Conservation (phyloP, 53 echinoderm and acorn worm species). For the Luidia sarsii region DNA sequence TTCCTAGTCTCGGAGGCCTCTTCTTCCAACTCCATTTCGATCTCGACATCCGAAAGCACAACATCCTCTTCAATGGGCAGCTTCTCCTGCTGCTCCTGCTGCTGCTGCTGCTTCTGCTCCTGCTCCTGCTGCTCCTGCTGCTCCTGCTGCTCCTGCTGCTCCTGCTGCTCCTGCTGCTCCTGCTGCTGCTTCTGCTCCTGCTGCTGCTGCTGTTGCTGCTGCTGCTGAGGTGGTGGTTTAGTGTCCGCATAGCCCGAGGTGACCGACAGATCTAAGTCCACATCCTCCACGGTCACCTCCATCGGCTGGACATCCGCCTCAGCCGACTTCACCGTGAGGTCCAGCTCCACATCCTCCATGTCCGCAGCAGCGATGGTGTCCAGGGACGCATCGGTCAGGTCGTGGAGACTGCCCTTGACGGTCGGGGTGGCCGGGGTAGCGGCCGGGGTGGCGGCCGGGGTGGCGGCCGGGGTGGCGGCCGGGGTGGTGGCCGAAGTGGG, state of each 20-base stretch:
- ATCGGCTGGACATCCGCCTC: background rate
- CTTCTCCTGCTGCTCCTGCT: no score
- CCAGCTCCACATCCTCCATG: conserved; percentile 7
- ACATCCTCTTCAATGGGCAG: background rate
- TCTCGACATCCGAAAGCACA: background rate
- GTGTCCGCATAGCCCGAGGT: conserved; percentile 27
- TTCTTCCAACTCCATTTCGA: conserved; percentile 10
- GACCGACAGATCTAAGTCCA: conserved; percentile 41
- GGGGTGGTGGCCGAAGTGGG: background rate
- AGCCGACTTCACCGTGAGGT: background rate
- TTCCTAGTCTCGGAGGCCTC: background rate
- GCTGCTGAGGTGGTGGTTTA: background rate
- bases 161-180: no score
- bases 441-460: no score
- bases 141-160: no score
- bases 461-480: no score
- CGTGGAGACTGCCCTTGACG: background rate
- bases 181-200: no score
- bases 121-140: no score
- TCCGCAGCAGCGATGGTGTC: no score
- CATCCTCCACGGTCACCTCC: conserved; percentile 5
- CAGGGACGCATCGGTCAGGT: conserved; percentile 3
- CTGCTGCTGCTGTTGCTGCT: no score
- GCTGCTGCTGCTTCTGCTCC: no score
- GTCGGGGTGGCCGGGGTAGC: background rate